Evolutionary conservation across 2,888 invertebrate species (phyloP), one percentile per base, ranked within the genome.

Genomic region (Sthenelais limicola): DNA sequence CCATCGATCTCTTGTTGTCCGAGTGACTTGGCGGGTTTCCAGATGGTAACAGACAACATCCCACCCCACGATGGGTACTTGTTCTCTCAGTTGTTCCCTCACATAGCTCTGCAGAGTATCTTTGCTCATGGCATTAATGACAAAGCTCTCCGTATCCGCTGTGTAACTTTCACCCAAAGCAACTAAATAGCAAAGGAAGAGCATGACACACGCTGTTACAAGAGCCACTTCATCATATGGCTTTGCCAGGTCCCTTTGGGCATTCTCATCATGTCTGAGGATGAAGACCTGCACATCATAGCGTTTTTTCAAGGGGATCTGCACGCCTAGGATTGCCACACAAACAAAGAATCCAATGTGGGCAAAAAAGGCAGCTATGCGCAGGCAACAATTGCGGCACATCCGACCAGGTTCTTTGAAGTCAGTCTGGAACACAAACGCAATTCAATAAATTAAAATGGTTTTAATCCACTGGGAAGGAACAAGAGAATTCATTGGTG

Each of bases 331-430:
- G 35, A 62, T 62, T 24, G 38, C 62, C 21, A 62, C 62, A 24
- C 62, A 62, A 35, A 62, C 62, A 24, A 62, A 62, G 62, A 62
- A 62, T 24, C 62, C 62, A 5, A 62, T 38, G 38, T 62, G 62
- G 15, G 62, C 62, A 21, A 62, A 24, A 15, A 62, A 38, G 12
- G 62, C 62, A 1, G 62, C 62, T 4, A 15, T 43, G 4, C 62
- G 62, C 24, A 62, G 62, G 38, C 62, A 38, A 43, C 62, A 62
- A 26, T 62, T 35, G 3, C 62, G 21, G 38, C 62, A 62, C 38
- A 62, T 35, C 5, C 62, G 35, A 12, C 38, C 62, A 7, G 62
- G 62, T 21, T 43, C 38, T 1, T 38, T 62, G 24, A 38, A 62
- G 35, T 38, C 62, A 3, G 62, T 35, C 62, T 62, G 62, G 12